A percentile compares a stretch with the other conserved stretches of the same genome.
phyloP scores from a whole-genome alignment of 2,797 vertebrate species.

The Platalea minor region DNA sequence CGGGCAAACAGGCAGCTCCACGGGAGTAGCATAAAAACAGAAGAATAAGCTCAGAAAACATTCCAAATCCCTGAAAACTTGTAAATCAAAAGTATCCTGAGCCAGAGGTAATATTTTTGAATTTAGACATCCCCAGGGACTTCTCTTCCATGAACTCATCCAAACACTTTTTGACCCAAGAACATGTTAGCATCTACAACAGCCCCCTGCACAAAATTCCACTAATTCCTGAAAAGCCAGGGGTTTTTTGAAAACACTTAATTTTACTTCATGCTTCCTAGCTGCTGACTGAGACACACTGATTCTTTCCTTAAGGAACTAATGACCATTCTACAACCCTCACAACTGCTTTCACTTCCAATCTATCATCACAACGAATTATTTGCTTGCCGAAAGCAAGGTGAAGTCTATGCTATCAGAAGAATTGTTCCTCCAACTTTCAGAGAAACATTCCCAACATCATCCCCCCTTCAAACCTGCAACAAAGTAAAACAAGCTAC shows the following conservation, averaged over 20 bases:
- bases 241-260: fast-evolving
- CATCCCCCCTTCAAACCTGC: neutral
- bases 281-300: neutral
- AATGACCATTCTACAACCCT: neutral
- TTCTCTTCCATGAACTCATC: neutral
- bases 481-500: neutral
- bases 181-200: neutral
- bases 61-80: neutral
- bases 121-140: neutral
- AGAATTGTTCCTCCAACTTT: neutral
- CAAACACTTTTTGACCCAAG: neutral
- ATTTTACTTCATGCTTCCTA: neutral
- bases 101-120: neutral
- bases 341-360: neutral
- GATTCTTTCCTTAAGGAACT: neutral
- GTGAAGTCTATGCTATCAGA: neutral
- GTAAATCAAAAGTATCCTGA: neutral
- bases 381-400: neutral
- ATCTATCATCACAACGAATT: neutral
- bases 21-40: neutral
- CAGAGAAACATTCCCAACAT: neutral
- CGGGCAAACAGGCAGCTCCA: neutral
- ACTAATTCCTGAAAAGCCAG: neutral
- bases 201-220: neutral
- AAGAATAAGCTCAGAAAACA: neutral